These are phyloP conservation scores for Eupeodes corollae DNA, from an alignment of 1,140 invertebrate genomes.

Conservation along the genomic window DNA sequence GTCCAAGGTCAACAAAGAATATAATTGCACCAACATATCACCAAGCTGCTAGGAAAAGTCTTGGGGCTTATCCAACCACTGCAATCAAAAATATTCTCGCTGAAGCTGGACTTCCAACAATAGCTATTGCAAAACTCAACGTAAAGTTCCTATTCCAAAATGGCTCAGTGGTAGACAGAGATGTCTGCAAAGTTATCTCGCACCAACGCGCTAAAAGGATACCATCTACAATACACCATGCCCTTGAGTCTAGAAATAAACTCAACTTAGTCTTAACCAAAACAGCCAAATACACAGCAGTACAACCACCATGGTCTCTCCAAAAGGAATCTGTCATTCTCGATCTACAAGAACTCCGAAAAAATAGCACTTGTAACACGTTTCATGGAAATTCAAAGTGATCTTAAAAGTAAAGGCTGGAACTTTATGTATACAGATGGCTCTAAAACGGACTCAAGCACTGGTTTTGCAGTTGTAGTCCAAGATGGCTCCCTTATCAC, in stretches of 20 bases:
- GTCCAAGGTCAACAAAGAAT: neutral
- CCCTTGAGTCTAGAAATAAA: neutral
- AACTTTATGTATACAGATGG: conserved; percentile 1
- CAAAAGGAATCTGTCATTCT: no score
- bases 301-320: no score
- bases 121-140: neutral
- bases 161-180: neutral
- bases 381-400: neutral
- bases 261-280: no score
- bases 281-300: no score
- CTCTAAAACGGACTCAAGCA: conserved; percentile 5
- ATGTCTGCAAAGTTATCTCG: neutral
- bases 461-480: neutral
- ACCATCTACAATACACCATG: neutral
- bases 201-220: neutral
- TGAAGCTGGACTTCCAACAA: neutral
- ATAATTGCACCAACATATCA: neutral
- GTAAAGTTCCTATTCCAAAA: neutral
- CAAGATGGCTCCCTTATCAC: no score
- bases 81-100: conserved; percentile 3
- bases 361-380: no score
- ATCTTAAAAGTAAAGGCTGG: neutral
- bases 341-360: no score
- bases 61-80: neutral
- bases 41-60: neutral